These are phyloP conservation scores for Xestia sexstrigata DNA, from an alignment of 2,888 invertebrate genomes.

Conservation along the genomic window DNA sequence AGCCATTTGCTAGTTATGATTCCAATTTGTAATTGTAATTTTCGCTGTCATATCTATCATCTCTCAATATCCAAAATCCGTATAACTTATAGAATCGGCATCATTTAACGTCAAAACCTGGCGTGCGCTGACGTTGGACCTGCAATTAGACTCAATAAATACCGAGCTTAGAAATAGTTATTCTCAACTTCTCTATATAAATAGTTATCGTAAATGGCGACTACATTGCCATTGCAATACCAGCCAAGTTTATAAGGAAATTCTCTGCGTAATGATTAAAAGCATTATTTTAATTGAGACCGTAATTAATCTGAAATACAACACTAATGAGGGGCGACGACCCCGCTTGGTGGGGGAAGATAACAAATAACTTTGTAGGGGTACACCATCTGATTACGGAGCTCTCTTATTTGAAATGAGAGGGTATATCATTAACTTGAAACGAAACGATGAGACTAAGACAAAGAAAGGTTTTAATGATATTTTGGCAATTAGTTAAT, in stretches of 20 bases:
- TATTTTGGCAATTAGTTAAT: conserved; percentile 34
- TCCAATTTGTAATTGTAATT: conserved; percentile 37
- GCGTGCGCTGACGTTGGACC: conserved; percentile 27
- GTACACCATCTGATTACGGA: conserved; percentile 46
- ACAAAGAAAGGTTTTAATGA: conserved; percentile 37
- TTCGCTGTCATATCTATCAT: conserved; percentile 40
- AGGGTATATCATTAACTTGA: conserved; percentile 30
- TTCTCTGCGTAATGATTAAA: conserved; percentile 63
- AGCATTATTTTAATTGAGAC: conserved; percentile 69
- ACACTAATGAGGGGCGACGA: conserved; percentile 66
- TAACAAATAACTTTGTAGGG: conserved; percentile 60
- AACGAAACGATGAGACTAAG: conserved; percentile 4
- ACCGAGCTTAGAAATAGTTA: conserved; percentile 32
- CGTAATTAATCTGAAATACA: conserved; percentile 68
- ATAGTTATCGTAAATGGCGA: conserved; percentile 49
- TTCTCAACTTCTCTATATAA: conserved; percentile 41
- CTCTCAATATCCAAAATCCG: conserved; percentile 18
- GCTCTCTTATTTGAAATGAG: conserved; percentile 54
- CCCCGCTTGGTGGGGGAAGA: conserved; percentile 58
- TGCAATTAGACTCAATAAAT: conserved; percentile 55
- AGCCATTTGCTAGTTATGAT: conserved; percentile 26
- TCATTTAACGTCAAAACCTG: conserved; percentile 35
- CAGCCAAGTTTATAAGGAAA: conserved; percentile 64
- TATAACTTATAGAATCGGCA: conserved; percentile 26
- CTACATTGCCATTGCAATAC: conserved; percentile 53